phyloP scores from a whole-genome alignment of 2,797 vertebrate genomes.

The Rhyacichthys aspro region DNA sequence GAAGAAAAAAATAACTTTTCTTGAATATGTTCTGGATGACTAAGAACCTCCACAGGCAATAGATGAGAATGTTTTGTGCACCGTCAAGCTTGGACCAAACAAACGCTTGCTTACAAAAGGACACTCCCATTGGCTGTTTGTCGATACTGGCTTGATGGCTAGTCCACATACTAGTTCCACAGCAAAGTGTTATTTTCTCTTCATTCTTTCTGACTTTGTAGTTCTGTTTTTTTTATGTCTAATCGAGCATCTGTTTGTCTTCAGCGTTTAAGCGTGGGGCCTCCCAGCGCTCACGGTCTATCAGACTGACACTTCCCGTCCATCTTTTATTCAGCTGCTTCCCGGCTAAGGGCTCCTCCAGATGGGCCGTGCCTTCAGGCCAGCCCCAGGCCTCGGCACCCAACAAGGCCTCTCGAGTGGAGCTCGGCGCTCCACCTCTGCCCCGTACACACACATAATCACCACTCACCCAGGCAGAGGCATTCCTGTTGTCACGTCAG shows the following conservation, averaged over 20 bases:
- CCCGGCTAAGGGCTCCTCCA: slow-evolving; percentile 71
- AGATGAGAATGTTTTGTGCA: too few relatives aligned
- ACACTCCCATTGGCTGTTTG: too few relatives aligned
- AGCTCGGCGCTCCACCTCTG: slow-evolving; percentile 47
- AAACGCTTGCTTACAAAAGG: too few relatives aligned
- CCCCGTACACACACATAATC: slow-evolving; percentile 29
- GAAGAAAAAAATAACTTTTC: too few relatives aligned
- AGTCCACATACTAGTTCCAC: too few relatives aligned
- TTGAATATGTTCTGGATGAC: too few relatives aligned
- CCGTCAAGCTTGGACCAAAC: too few relatives aligned
- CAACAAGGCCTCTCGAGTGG: slow-evolving; percentile 68
- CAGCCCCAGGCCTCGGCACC: slow-evolving; percentile 64
- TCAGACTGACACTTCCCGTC: slow-evolving; percentile 62
- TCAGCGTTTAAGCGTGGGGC: slow-evolving; percentile 10
- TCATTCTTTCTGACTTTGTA: neutral
- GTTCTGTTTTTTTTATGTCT: slow-evolving; percentile 12
- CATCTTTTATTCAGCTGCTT: slow-evolving; percentile 75
- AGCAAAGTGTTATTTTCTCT: too few relatives aligned
- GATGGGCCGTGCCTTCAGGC: slow-evolving; percentile 75
- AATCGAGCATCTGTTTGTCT: slow-evolving; percentile 56
- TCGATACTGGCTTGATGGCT: too few relatives aligned
- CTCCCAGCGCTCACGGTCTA: slow-evolving; percentile 65
- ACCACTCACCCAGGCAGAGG: slow-evolving; percentile 29
- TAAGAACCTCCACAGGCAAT: too few relatives aligned
- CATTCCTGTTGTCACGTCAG: slow-evolving; percentile 40